A percentile compares a stretch with the other conserved stretches of the same genome.
These are phyloP conservation scores for Phrynosoma platyrhinos DNA, from an alignment of 2,113 vertebrate species.

Conservation along the genomic window DNA sequence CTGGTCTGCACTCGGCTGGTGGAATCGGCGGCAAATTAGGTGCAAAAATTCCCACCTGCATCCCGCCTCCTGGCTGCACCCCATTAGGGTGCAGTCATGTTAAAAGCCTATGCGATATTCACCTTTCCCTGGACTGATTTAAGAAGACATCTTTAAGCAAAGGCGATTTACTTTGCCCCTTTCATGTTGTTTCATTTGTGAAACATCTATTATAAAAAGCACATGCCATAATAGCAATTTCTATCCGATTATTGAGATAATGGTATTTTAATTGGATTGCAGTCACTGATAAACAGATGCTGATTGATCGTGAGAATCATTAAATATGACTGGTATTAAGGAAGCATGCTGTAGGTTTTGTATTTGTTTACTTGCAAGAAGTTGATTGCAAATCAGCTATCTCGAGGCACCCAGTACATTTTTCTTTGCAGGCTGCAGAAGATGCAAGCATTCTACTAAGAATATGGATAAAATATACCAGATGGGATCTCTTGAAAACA, in stretches of 20 bases:
- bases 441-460: slow-evolving; percentile 17
- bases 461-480: slow-evolving; percentile 37
- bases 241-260: slow-evolving; percentile 65
- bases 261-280: slow-evolving; percentile 66
- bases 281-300: slow-evolving; percentile 51
- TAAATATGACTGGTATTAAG: slow-evolving; percentile 42
- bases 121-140: too few relatives aligned
- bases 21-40: too few relatives aligned
- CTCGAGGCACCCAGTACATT: slow-evolving; percentile 44
- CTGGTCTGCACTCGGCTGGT: too few relatives aligned
- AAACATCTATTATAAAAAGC: slow-evolving; percentile 54
- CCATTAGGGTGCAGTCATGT: too few relatives aligned
- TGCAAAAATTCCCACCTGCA: too few relatives aligned
- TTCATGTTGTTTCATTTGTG: slow-evolving; percentile 40
- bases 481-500: slow-evolving; percentile 22
- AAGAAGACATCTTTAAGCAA: background rate
- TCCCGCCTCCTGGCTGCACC: too few relatives aligned
- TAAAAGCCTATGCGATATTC: too few relatives aligned
- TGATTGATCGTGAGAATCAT: slow-evolving; percentile 55
- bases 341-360: slow-evolving; percentile 40
- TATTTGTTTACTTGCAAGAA: slow-evolving; percentile 66
- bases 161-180: background rate
- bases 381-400: slow-evolving; percentile 67
- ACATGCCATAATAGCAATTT: slow-evolving; percentile 51
- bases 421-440: slow-evolving; percentile 49